Evolutionary conservation across 2,888 invertebrate genomes (phyloP), one percentile per base, ranked within the genome.

Genomic region (Lepidocyrtoides sp.): DNA sequence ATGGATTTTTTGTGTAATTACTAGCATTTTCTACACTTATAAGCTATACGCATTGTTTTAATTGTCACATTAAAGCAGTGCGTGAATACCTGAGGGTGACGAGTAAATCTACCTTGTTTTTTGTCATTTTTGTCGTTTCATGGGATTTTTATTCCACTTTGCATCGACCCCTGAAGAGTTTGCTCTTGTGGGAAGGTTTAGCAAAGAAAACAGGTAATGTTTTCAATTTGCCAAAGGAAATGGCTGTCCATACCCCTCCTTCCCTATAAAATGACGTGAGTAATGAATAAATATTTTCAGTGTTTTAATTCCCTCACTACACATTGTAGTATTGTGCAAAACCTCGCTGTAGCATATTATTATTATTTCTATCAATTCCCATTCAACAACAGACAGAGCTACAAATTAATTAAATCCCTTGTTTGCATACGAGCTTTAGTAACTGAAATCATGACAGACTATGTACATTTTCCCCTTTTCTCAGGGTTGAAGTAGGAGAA

Each of bases 351-450:
- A 48, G 48, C 48, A 14, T n/a, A 2, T 10, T 60, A 10, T 23
- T 7, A 8, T 23, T 60, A 1, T 20, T 12, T 23, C 60, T 60
- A 60, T 60, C 26, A 60, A 60, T 60, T 26, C 0, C 8, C 8
- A 12, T 23, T 54, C 7, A 23, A 60, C 29, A 23, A 4, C 29
- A 48, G 75, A 66, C 66, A 83, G 44, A 29, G 26, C 83, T 66
- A 66, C 63, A 66, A 83, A 83, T 83, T 83, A 66, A 83, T 83
- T 60, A 60, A 60, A 10, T 23, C 23, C 26, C 23, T 60, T 66
- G 66, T 66, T 69, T 51, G 10, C 20, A 2, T 2, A n/a, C 26
- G 4, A 7, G 2, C 7, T 60, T 23, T 26, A 66, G 29, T 83
- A 54, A 82, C 48, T 83, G 66, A 83, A 44, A 26, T 60, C 23